Evolutionary conservation across 2,888 invertebrate genomes (phyloP).

Genomic region (Polia nebulosa): DNA sequence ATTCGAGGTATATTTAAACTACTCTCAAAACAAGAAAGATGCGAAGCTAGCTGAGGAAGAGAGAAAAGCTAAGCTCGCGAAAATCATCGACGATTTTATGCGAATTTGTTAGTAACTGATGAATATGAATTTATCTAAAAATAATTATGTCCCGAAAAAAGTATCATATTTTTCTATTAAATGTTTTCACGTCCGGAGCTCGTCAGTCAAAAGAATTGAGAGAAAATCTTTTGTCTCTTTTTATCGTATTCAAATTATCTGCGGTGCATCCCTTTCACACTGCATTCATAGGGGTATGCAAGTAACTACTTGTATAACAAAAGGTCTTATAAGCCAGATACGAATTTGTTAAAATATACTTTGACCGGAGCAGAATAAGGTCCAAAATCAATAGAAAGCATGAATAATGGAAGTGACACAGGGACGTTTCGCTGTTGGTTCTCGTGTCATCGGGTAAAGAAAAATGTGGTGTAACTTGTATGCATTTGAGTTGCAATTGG

Average conservation of each 20-base stretch:
- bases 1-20: too few species aligned
- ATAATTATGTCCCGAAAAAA: background rate
- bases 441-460: background rate
- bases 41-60: too few species aligned
- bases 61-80: too few species aligned
- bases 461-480: constrained; percentile 30
- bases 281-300: constrained; percentile 62
- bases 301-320: constrained; percentile 20
- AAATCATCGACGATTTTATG: too few species aligned
- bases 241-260: constrained; percentile 18
- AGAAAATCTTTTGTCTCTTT: constrained; percentile 58
- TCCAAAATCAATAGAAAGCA: constrained; percentile 32
- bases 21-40: too few species aligned
- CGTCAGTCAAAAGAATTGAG: constrained; percentile 65
- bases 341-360: constrained; percentile 8
- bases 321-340: background rate
- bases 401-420: constrained; percentile 1
- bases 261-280: constrained; percentile 61
- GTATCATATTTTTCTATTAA: constrained; percentile 67
- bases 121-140: too few species aligned
- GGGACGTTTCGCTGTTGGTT: constrained; percentile 36
- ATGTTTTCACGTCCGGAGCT: constrained; percentile 66
- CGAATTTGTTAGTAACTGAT: too few species aligned
- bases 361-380: constrained; percentile 12
- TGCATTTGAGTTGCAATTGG: constrained; percentile 44